These are phyloP conservation scores for Dryomyza anilis DNA, from an alignment of 2,888 invertebrate genomes.

Conservation along the genomic window DNA sequence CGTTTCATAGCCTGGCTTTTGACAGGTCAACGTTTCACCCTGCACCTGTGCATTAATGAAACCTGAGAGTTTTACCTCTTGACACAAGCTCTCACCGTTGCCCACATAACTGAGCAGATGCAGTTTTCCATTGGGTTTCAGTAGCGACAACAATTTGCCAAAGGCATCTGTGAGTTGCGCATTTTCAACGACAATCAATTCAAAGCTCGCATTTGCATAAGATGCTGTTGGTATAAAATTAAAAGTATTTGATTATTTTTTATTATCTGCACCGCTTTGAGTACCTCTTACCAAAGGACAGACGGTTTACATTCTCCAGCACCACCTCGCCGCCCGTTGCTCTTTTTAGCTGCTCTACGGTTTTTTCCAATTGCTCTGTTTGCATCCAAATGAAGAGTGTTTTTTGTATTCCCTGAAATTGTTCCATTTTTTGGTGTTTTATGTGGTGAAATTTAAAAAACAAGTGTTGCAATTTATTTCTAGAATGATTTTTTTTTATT, in stretches of 20 bases:
- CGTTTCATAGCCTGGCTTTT: conserved; percentile 75
- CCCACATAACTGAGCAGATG: conserved; percentile 63
- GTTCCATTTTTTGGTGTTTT: conserved; percentile 50
- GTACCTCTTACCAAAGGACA: conserved; percentile 68
- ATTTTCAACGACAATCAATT: conserved; percentile 64
- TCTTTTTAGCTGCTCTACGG: conserved; percentile 64
- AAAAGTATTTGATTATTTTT: neutral
- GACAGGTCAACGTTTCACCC: conserved; percentile 59
- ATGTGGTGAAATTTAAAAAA: neutral
- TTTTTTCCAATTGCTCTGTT: conserved; percentile 63
- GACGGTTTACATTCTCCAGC: conserved; percentile 67
- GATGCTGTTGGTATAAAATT: conserved; percentile 61
- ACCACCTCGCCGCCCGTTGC: conserved; percentile 64
- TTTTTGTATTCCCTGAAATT: conserved; percentile 60
- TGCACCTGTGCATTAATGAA: conserved; percentile 62
- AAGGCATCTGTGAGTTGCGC: conserved; percentile 61
- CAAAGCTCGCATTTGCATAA: conserved; percentile 66
- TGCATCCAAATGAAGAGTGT: conserved; percentile 68
- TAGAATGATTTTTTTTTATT: neutral
- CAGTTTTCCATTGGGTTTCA: conserved; percentile 70
- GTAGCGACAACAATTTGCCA: conserved; percentile 65
- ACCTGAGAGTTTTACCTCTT: conserved; percentile 69
- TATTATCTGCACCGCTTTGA: conserved; percentile 30
- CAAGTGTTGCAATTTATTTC: neutral
- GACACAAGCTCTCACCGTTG: conserved; percentile 57